Conservation (phyloP, 1,140 invertebrate genomes). For the Aphidius gifuensis region DNA sequence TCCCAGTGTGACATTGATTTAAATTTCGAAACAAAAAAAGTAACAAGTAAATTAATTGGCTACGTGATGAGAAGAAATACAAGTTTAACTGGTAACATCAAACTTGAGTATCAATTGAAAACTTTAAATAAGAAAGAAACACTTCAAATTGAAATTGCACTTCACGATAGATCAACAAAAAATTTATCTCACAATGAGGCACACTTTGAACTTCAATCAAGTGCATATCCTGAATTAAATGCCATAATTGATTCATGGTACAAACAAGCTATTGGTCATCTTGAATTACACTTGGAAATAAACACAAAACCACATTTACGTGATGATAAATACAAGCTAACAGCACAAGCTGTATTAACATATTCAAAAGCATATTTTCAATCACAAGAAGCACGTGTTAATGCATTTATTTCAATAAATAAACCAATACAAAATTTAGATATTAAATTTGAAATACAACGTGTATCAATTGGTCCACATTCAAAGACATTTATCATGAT, state of each 20-base stretch:
- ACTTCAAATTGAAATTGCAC: conserved; percentile 63
- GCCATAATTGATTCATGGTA: conserved; percentile 66
- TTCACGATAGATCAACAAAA: conserved; percentile 64
- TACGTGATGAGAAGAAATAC: conserved; percentile 61
- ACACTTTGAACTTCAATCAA: conserved; percentile 65
- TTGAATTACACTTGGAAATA: conserved; percentile 56
- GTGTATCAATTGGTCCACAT: conserved; percentile 40
- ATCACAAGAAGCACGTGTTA: conserved; percentile 50
- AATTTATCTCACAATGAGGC: conserved; percentile 60
- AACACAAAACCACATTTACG: conserved; percentile 53
- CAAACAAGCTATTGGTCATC: conserved; percentile 57
- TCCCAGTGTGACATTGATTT: conserved; percentile 68
- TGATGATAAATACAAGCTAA: conserved; percentile 59
- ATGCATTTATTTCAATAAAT: conserved; percentile 47
- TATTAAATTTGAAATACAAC: conserved; percentile 50
- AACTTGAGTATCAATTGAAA: conserved; percentile 67
- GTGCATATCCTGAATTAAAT: conserved; percentile 73
- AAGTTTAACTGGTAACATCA: conserved; percentile 59
- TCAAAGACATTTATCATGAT: conserved; percentile 42
- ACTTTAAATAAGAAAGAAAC: conserved; percentile 62
- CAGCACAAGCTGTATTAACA: conserved; percentile 56
- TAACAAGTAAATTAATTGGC: conserved; percentile 65
- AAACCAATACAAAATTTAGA: conserved; percentile 55
- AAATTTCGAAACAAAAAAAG: conserved; percentile 67
- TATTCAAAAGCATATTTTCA: conserved; percentile 55